Percentiles rank a stretch among this genome's conserved stretches.
phyloP scores from a whole-genome alignment of 2,797 vertebrate genomes.

The Bucorvus abyssinicus region DNA sequence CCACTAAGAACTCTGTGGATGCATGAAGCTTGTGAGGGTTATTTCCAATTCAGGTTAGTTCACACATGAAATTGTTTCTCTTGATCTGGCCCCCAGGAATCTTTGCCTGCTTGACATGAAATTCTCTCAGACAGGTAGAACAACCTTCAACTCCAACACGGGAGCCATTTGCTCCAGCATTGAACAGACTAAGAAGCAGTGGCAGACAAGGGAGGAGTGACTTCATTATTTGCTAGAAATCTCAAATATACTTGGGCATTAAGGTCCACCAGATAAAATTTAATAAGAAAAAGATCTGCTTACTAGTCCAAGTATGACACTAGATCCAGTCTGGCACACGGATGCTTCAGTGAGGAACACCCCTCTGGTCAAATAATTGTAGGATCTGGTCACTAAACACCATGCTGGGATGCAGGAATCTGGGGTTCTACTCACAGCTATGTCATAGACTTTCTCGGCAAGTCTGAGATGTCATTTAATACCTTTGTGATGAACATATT shows the following conservation, averaged over 20 bases:
- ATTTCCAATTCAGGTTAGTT: not conserved
- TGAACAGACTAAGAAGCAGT: not conserved
- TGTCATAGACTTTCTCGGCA: not conserved
- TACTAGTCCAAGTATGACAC: not conserved
- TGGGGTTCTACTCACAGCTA: not conserved
- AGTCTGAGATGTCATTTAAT: not conserved
- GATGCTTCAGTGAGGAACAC: not conserved
- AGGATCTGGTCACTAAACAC: not conserved
- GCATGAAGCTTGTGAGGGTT: not conserved
- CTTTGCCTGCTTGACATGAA: not conserved
- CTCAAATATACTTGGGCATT: not conserved
- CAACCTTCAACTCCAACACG: not conserved
- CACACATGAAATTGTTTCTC: not conserved
- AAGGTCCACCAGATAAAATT: not conserved
- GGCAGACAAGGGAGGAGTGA: not conserved
- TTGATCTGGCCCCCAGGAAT: not conserved
- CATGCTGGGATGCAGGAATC: not conserved
- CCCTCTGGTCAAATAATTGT: not conserved
- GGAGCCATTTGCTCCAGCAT: not conserved
- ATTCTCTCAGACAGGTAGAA: not conserved
- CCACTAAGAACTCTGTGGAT: not conserved
- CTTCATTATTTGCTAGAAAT: not conserved
- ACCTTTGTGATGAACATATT: not conserved
- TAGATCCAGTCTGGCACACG: not conserved
- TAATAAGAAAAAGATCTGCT: not conserved